phyloP scores from a whole-genome alignment of 30 jellyfish, hydroid and myxozoan species.

The Cassiopea xamachana region DNA sequence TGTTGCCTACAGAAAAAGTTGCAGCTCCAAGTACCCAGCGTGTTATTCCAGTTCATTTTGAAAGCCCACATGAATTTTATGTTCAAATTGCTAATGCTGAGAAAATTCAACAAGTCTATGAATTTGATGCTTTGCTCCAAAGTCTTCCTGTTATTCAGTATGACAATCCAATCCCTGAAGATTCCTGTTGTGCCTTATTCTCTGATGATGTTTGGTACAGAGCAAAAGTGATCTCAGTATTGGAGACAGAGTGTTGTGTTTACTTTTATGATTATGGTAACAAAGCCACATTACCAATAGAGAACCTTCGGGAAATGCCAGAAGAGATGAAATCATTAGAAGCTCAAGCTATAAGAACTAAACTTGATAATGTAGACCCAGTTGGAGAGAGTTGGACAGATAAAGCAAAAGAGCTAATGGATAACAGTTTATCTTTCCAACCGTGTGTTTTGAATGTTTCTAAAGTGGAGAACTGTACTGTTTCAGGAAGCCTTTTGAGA shows the following conservation, averaged over 20 bases:
- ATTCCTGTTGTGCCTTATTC: constrained; percentile 49
- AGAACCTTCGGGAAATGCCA: constrained; percentile 62
- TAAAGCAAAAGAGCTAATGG: constrained; percentile 25
- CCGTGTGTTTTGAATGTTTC: constrained; percentile 21
- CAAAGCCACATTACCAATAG: background rate
- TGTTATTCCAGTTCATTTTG: constrained; percentile 64
- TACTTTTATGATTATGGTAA: constrained; percentile 55
- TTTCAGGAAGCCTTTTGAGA: too few relatives aligned
- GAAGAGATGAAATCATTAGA: constrained; percentile 51
- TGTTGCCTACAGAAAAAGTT: constrained; percentile 3
- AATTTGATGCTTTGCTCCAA: constrained; percentile 25
- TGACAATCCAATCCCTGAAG: background rate
- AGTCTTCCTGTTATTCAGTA: constrained; percentile 15
- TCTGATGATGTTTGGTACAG: constrained; percentile 72
- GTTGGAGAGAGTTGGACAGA: background rate
- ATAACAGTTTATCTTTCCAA: constrained; percentile 15
- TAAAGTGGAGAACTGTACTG: background rate
- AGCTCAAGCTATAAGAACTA: constrained; percentile 74
- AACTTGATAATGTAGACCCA: constrained; percentile 56
- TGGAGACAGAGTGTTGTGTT: constrained; percentile 12
- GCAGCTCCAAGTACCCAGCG: background rate
- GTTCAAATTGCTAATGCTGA: constrained; percentile 67
- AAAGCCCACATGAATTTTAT: constrained; percentile 62
- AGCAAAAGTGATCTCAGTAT: constrained; percentile 57
- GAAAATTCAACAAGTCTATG: constrained; percentile 44